phyloP scores from a whole-genome alignment of 2,113 vertebrate genomes.

The Sylvietta virens region DNA sequence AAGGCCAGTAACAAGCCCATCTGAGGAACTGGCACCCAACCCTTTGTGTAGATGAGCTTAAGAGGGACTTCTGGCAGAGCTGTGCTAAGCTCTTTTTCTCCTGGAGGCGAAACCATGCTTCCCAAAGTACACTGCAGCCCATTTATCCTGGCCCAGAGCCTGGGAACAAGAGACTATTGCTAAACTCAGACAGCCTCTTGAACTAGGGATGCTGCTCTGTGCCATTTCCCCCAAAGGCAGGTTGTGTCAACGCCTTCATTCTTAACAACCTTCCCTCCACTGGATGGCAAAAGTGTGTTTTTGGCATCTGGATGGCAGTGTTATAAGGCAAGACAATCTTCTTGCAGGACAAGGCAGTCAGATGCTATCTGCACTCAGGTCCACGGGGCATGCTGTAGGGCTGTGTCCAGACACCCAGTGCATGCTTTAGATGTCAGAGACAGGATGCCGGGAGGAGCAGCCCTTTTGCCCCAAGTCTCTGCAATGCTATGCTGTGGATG shows the following conservation, averaged over 20 bases:
- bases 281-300: conserved; percentile 26
- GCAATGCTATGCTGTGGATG: neutral
- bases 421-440: neutral
- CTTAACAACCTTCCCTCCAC: neutral
- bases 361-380: neutral
- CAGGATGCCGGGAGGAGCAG: neutral
- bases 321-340: neutral
- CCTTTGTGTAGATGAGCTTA: neutral
- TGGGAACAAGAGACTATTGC: conserved; percentile 56
- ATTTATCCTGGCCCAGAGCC: conserved; percentile 49
- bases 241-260: conserved; percentile 3
- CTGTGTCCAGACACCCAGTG: conserved; percentile 6
- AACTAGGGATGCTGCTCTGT: neutral
- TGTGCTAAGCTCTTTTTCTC: neutral
- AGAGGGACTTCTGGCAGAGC: neutral
- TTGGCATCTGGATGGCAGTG: neutral
- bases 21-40: neutral
- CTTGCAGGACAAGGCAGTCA: neutral
- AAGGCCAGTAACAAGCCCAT: neutral
- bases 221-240: conserved; percentile 47
- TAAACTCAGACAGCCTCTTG: conserved; percentile 57
- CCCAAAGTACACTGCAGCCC: conserved; percentile 24
- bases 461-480: neutral
- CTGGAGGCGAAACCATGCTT: conserved; percentile 39
- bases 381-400: neutral